Base-by-base conservation (phyloP, 2,888 invertebrate species). In the Syrista parreyssii region DNA sequence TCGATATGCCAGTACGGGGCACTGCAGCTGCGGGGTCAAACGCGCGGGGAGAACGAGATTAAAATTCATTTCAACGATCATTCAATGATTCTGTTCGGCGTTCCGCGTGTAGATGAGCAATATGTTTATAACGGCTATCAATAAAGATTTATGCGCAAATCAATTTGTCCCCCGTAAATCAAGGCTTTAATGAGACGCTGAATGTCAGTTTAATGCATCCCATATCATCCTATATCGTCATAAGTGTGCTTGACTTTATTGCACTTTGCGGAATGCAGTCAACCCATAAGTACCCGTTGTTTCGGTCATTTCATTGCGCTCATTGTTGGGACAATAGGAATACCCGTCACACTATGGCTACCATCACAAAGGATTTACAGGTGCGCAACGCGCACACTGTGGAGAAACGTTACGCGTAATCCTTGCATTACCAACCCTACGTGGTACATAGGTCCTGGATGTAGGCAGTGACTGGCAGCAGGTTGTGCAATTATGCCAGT, bases 121-220 rank as follows among this genome's bases (percentile, higher is more conserved):
- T 55, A 55, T 23, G 9, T 55, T 23, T 9, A 9, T 55, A 55
- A 15, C 40, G 40, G 40, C 1, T 40, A 15, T 2, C 23, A 9
- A 55, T 55, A 55, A 40, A 55, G 55, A 55, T 55, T 15, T 23
- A 55, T 23, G 55, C 23, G 23, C 84, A 79, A 83, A 84, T 84
- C 86, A 85, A 86, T 84, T 86, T 82, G 81, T 75, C 77, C 77
- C 77, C 81, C 83, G 84, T 87, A 87, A 87, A 88, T 86, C 84
- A 84, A 76, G 73, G 78, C 82, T 83, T 86, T 88, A 88, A 87
- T 87, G 88, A 88, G 85, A 88, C 86, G 84, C 86, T 84, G 84
- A 82, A 85, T 85, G 84, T 80, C 23, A 55, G 55, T 6, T 55
- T 9, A 4, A 55, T 55, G 55, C 55, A 55, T 55, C 55, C 23